A percentile compares a stretch with the other conserved stretches of the same genome.
phyloP scores from a whole-genome alignment of 2,113 vertebrate species.

The Scomber colias region DNA sequence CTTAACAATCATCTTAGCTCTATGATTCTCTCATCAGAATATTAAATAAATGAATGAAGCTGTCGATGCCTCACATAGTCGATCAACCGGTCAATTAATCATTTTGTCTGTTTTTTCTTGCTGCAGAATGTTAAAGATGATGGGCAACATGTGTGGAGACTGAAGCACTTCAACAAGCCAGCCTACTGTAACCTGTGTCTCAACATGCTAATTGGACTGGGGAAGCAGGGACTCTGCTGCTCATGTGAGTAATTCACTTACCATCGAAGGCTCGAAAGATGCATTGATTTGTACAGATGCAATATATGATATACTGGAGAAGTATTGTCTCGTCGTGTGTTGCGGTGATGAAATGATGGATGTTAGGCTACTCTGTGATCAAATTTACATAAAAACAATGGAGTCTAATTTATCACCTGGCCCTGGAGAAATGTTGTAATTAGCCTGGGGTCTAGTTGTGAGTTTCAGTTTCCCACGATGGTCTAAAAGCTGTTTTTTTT shows the following conservation, averaged over 20 bases:
- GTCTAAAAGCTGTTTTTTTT: no score
- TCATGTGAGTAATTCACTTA: conserved; percentile 88
- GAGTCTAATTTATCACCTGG: not conserved
- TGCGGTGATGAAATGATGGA: not conserved
- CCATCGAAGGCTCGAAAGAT: not conserved
- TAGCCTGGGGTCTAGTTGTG: no score
- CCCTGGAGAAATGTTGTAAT: not conserved
- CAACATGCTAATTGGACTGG: conserved; percentile 95
- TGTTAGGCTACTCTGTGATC: not conserved
- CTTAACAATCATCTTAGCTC: not conserved
- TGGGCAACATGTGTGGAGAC: conserved; percentile 94
- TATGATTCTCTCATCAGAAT: not conserved
- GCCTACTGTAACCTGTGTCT: conserved; percentile 97
- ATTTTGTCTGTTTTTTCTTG: not conserved
- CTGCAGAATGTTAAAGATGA: conserved; percentile 96
- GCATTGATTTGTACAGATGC: not conserved
- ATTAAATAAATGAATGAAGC: not conserved
- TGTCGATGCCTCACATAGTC: not conserved
- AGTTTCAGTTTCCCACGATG: no score
- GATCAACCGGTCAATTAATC: not conserved
- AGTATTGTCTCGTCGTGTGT: not conserved
- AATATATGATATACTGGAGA: not conserved
- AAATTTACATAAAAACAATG: not conserved
- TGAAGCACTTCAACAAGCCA: conserved; percentile 98
- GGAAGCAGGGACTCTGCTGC: conserved; percentile 96